Evolutionary conservation across 2,888 invertebrate species (phyloP).

Genomic region (Loripinus fragilis): DNA sequence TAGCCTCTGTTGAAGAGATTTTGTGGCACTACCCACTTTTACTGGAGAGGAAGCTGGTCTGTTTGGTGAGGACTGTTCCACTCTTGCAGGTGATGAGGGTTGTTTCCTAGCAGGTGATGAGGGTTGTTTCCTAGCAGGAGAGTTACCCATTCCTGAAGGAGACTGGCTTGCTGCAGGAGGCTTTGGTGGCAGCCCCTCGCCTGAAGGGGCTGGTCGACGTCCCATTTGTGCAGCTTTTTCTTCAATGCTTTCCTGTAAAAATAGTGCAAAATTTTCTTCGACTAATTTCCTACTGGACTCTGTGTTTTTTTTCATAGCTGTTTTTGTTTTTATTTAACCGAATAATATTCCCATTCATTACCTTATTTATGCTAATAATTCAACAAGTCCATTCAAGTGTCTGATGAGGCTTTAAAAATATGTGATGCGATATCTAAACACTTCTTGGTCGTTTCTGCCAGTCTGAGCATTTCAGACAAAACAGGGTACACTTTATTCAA

Average conservation of each 20-base stretch:
- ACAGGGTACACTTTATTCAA: too few species aligned
- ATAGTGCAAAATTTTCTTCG: too few species aligned
- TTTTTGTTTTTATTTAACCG: too few species aligned
- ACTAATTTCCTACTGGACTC: too few species aligned
- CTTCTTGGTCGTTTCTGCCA: too few species aligned
- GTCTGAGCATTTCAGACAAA: too few species aligned
- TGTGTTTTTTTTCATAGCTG: too few species aligned
- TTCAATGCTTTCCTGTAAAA: slow-evolving; percentile 59
- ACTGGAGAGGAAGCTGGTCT: slow-evolving; percentile 57
- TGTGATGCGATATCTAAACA: too few species aligned
- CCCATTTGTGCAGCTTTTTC: slow-evolving; percentile 68
- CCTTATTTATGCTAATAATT: too few species aligned
- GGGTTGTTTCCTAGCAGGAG: slow-evolving; percentile 25
- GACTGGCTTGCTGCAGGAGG: slow-evolving; percentile 32
- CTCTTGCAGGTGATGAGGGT: slow-evolving; percentile 9
- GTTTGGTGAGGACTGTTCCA: slow-evolving; percentile 33
- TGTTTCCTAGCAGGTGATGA: neutral
- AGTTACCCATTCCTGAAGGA: slow-evolving; percentile 19
- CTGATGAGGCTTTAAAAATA: too few species aligned
- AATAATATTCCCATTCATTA: too few species aligned
- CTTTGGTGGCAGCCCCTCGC: slow-evolving; percentile 51
- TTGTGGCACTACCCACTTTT: slow-evolving; percentile 78
- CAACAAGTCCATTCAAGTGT: too few species aligned
- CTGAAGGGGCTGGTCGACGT: slow-evolving; percentile 31
- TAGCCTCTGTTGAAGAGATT: slow-evolving; percentile 80